Percentiles rank a stretch among this genome's conserved stretches.
Evolutionary conservation across 2,888 invertebrate genomes (phyloP).

Genomic region (Chesias legatella): DNA sequence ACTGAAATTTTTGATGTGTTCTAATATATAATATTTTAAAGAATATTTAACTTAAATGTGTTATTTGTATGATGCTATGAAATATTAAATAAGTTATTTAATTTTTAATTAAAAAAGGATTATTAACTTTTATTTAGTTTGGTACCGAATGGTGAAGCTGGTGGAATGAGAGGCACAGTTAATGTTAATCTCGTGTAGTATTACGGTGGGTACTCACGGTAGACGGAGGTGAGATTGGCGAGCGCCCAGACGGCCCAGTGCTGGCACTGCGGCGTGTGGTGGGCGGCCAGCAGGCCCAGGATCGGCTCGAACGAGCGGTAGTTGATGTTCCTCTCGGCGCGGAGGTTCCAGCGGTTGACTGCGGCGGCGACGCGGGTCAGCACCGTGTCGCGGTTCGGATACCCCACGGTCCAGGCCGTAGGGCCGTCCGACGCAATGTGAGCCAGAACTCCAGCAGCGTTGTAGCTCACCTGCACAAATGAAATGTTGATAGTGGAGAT

Average conservation of each 20-base stretch:
- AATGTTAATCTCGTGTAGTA: no score
- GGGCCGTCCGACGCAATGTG: constrained; percentile 97
- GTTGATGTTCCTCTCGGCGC: constrained; percentile 95
- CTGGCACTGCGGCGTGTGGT: constrained; percentile 94
- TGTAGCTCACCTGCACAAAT: constrained; percentile 88
- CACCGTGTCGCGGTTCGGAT: constrained; percentile 86
- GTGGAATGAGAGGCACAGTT: no score
- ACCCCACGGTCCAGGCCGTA: constrained; percentile 88
- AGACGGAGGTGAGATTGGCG: constrained; percentile 95
- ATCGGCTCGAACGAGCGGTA: constrained; percentile 97
- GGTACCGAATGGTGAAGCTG: no score
- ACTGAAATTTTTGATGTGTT: no score
- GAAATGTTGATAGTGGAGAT: not conserved
- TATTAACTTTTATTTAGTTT: no score
- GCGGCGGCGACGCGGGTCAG: constrained; percentile 88
- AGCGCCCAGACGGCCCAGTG: constrained; percentile 99
- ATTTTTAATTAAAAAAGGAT: no score
- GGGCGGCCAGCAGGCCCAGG: constrained; percentile 88
- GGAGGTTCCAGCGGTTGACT: constrained; percentile 93
- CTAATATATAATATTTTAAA: no score
- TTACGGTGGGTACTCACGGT: constrained; percentile 83
- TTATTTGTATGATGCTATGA: no score
- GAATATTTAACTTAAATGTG: no score
- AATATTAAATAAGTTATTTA: no score
- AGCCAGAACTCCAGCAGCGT: constrained; percentile 96